These are phyloP conservation scores for Nothobranchius furzeri DNA, from an alignment of 2,113 vertebrate genomes.

Conservation along the genomic window DNA sequence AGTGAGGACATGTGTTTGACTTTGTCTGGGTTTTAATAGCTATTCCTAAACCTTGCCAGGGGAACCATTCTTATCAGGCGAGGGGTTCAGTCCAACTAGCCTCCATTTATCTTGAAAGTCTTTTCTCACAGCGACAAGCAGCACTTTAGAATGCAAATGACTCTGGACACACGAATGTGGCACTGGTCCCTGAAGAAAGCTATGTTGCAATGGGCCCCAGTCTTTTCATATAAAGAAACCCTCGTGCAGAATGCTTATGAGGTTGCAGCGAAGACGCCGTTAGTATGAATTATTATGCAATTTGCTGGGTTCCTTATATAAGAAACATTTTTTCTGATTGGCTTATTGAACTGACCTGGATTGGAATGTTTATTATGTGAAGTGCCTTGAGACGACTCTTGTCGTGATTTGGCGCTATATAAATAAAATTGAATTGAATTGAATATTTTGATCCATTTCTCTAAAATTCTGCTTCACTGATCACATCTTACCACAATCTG, in stretches of 20 bases:
- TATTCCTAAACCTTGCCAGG: constrained; percentile 70
- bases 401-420: too few species aligned
- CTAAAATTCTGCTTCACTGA: neutral
- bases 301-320: too few species aligned
- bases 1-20: constrained; percentile 60
- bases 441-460: neutral
- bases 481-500: constrained; percentile 87
- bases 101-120: constrained; percentile 77
- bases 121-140: constrained; percentile 75
- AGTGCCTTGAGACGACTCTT: too few species aligned
- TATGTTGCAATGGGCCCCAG: constrained; percentile 63
- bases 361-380: too few species aligned
- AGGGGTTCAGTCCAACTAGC: constrained; percentile 66
- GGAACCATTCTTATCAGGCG: constrained; percentile 73
- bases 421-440: too few species aligned
- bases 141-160: constrained; percentile 81
- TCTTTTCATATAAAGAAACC: constrained; percentile 66
- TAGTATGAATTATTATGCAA: neutral
- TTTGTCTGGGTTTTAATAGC: constrained; percentile 72
- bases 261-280: constrained; percentile 12
- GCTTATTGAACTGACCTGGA: too few species aligned
- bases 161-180: constrained; percentile 73
- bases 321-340: too few species aligned
- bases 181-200: constrained; percentile 70
- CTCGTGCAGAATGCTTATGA: constrained; percentile 59